Conservation (phyloP, 2,797 vertebrate genomes). For the Chrosomus eos region DNA sequence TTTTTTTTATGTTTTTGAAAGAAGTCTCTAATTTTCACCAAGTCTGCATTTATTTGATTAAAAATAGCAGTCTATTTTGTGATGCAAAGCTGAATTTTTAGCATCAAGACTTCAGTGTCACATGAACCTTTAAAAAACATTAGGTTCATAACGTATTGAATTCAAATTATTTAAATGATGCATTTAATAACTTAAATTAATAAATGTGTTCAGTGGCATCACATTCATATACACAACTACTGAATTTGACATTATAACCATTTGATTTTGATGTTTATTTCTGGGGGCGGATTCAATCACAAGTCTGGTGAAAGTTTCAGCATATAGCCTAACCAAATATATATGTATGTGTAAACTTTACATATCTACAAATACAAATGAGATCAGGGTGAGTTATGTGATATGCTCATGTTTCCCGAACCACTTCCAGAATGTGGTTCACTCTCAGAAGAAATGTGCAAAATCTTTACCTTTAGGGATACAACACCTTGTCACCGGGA, state of each 20-base stretch:
- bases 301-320: neutral
- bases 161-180: neutral
- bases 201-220: neutral
- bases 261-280: neutral
- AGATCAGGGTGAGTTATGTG: neutral
- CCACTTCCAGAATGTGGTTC: neutral
- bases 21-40: neutral
- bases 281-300: too few species aligned
- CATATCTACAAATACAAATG: neutral
- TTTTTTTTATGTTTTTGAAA: neutral
- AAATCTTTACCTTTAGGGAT: neutral
- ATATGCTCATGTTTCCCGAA: neutral
- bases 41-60: neutral
- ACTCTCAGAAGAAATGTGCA: neutral
- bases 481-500: neutral
- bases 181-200: neutral
- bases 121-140: neutral
- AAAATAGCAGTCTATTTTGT: neutral
- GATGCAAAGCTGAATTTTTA: neutral
- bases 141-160: neutral
- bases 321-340: neutral
- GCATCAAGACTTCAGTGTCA: neutral
- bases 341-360: neutral
- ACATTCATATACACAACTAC: neutral
- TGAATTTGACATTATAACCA: neutral